Evolutionary conservation across 2,797 vertebrate genomes (phyloP).

Genomic region (Menidia menidia): DNA sequence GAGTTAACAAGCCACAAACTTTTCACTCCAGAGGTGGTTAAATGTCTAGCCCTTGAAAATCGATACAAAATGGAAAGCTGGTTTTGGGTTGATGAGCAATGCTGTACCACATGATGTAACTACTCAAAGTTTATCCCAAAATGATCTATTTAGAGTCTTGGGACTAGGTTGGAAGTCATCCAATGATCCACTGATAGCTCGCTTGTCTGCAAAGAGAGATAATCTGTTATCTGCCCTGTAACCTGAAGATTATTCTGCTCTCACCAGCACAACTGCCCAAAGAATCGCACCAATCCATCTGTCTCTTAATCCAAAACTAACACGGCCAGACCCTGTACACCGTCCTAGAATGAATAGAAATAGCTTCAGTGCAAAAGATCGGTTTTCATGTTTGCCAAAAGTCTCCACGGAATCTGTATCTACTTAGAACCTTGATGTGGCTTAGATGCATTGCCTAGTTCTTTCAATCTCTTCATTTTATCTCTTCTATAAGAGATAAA

Average conservation of each 20-base stretch:
- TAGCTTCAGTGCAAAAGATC: conserved; percentile 49
- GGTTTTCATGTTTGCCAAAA: neutral
- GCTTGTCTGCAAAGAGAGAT: conserved; percentile 51
- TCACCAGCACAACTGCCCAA: conserved; percentile 65
- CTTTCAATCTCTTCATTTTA: too few species aligned
- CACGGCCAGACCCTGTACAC: conserved; percentile 29
- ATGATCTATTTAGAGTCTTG: neutral
- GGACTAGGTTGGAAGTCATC: conserved; percentile 13
- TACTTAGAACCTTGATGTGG: too few species aligned
- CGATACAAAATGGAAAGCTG: neutral
- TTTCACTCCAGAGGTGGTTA: neutral
- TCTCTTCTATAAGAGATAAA: too few species aligned
- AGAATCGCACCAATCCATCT: conserved; percentile 67
- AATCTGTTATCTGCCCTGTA: conserved; percentile 70
- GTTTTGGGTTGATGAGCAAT: neutral
- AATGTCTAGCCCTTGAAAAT: neutral
- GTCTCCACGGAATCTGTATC: too few species aligned
- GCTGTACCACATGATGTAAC: neutral
- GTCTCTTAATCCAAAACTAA: conserved; percentile 64
- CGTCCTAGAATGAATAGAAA: conserved; percentile 3
- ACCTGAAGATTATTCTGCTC: conserved; percentile 78
- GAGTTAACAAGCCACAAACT: neutral
- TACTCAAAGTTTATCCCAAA: neutral
- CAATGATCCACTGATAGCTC: conserved; percentile 44
- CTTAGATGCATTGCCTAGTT: too few species aligned